A percentile compares a stretch with the other conserved stretches of the same genome.
Evolutionary conservation across 2,113 vertebrate genomes (phyloP).

Genomic region (Lates calcarifer): DNA sequence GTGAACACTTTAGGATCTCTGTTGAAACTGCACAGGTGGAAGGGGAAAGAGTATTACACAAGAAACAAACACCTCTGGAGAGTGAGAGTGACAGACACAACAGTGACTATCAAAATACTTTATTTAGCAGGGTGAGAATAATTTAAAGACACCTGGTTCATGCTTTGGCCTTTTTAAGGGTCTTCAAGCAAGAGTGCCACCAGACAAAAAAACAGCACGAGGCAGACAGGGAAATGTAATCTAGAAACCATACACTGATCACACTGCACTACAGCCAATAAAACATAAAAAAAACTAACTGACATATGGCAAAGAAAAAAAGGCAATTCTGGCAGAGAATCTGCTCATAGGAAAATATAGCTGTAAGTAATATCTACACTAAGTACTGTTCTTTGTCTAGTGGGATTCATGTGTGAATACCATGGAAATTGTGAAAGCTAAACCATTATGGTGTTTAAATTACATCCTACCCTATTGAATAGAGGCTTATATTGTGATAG

Average conservation of each 20-base stretch:
- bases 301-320: not conserved
- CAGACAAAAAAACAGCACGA: not conserved
- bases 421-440: not conserved
- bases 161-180: slow-evolving; percentile 4
- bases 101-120: not conserved
- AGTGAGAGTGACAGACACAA: not conserved
- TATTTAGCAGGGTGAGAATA: not conserved
- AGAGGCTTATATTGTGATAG: not conserved
- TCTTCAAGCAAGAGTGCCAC: not conserved
- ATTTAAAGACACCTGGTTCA: not conserved
- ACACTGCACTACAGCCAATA: not conserved
- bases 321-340: not conserved
- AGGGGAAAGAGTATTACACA: not conserved
- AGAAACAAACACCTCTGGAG: not conserved
- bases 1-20: not conserved
- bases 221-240: not conserved
- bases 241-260: not conserved
- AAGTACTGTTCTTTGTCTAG: not conserved
- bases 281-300: not conserved
- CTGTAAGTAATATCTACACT: not conserved
- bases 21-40: not conserved
- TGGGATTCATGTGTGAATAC: not conserved
- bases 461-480: not conserved
- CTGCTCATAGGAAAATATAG: not conserved
- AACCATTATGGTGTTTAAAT: not conserved